Evolutionary conservation across 2,113 vertebrate species (phyloP).

Genomic region (Puma concolor): DNA sequence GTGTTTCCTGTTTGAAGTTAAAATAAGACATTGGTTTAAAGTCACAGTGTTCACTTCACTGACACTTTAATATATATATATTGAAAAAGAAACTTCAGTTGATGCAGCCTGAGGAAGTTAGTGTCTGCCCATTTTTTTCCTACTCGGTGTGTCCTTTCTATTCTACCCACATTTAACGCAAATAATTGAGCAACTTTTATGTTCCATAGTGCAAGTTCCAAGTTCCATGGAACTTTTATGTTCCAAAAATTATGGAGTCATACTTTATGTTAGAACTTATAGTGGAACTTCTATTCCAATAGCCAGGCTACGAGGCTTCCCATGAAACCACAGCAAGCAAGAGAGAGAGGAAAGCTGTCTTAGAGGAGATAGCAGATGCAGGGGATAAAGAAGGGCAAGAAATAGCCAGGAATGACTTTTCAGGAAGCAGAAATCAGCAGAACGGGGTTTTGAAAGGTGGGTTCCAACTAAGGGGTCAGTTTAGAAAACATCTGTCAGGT

Average conservation of each 20-base stretch:
- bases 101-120: neutral
- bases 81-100: neutral
- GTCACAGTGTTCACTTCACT: neutral
- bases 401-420: neutral
- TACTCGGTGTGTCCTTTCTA: neutral
- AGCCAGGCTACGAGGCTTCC: neutral
- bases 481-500: neutral
- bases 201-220: neutral
- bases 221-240: neutral
- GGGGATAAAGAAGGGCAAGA: neutral
- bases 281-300: neutral
- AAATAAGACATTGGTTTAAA: neutral
- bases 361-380: neutral
- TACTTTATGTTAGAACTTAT: neutral
- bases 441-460: neutral
- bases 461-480: fast-evolving
- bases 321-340: neutral
- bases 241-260: neutral
- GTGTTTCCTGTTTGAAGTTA: neutral
- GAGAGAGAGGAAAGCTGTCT: neutral
- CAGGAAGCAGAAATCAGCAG: neutral
- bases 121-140: neutral
- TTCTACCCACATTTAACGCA: neutral
- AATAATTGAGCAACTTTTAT: neutral
- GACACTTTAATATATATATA: neutral